Base-by-base conservation (phyloP, 1,140 invertebrate species). In the Cotesia chilonis region DNA sequence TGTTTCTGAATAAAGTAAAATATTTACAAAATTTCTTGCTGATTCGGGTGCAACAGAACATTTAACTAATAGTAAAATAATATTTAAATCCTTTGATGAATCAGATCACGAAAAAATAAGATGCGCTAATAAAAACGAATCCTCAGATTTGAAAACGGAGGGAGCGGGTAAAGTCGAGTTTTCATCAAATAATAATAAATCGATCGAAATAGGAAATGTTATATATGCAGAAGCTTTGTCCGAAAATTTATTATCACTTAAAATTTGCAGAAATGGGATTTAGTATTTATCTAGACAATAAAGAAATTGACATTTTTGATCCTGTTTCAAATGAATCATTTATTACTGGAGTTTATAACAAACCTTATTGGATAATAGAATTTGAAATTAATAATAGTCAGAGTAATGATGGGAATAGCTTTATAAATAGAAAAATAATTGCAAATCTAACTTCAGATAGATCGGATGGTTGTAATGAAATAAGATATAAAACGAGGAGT, bases 11-110 rank as follows among this genome's bases (percentile, higher is more conserved):
- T 12, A 36, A 71, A 20, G 55, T 59, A 59, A 20, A 59, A 5
- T 59, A 59, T 4, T 59, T 35, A 28, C 57, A 36, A 67, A 71
- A 71, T 73, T 75, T 37, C 28, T 75, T 9, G 67, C 65, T 12
- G 75, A 75, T 70, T 78, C 75, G 6, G 72, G 69, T n/a, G 70
- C 71, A 6, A 75, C 74, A 20, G 71, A 73, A 14, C 76, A 77
- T 38, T 37, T 75, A 9, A 55, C 69, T 6, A 74, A 74, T 55
- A 71, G 67, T 7, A 73, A 71, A 51, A n/a, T 74, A 4, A 65
- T 75, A 14, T 71, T 76, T 17, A 75, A 73, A 51, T 57, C 71
- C 10, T 73, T 78, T 61, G 47, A 72, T 61, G 36, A 66, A 9
- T 55, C 38, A 12, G 36, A 38, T 54, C 9, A 52, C 20, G 68